phyloP scores from a whole-genome alignment of 2,888 invertebrate genomes.

The Gymnoscelis rufifasciata region DNA sequence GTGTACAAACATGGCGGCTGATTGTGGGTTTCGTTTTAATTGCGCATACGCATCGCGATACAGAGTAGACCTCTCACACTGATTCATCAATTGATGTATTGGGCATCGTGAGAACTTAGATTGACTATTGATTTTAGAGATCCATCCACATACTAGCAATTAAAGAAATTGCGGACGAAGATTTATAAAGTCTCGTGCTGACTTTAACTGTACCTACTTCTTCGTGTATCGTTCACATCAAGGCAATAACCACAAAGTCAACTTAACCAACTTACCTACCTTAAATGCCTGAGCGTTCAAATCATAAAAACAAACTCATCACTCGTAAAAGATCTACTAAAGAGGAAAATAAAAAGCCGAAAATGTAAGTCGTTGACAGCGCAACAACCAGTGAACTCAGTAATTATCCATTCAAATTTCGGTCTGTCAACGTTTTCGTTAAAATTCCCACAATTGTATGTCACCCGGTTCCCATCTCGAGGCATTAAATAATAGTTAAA shows the following conservation, averaged over 20 bases:
- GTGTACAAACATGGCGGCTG: constrained; percentile 79
- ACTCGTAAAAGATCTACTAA: constrained; percentile 19
- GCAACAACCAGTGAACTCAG: constrained; percentile 42
- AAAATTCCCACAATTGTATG: constrained; percentile 60
- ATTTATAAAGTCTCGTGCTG: neutral
- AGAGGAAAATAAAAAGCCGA: constrained; percentile 20
- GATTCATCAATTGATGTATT: constrained; percentile 53
- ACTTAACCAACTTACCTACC: neutral
- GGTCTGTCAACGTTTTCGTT: constrained; percentile 48
- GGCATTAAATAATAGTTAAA: constrained; percentile 71
- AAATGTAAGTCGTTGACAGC: constrained; percentile 26
- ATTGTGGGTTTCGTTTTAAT: constrained; percentile 78
- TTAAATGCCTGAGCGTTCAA: constrained; percentile 8
- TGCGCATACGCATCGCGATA: constrained; percentile 76
- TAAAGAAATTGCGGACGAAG: constrained; percentile 6
- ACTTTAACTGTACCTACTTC: neutral
- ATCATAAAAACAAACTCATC: constrained; percentile 17
- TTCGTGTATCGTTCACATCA: neutral
- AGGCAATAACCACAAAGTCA: neutral
- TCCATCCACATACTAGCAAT: constrained; percentile 3
- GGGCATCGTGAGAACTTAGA: constrained; percentile 67
- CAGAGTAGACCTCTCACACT: constrained; percentile 62
- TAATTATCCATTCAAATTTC: constrained; percentile 58
- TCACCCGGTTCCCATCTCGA: constrained; percentile 59
- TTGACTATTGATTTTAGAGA: constrained; percentile 61